A percentile compares a stretch with the other conserved stretches of the same genome.
Evolutionary conservation across 2,113 vertebrate genomes (phyloP).

Genomic region (Stigmatopora argus): DNA sequence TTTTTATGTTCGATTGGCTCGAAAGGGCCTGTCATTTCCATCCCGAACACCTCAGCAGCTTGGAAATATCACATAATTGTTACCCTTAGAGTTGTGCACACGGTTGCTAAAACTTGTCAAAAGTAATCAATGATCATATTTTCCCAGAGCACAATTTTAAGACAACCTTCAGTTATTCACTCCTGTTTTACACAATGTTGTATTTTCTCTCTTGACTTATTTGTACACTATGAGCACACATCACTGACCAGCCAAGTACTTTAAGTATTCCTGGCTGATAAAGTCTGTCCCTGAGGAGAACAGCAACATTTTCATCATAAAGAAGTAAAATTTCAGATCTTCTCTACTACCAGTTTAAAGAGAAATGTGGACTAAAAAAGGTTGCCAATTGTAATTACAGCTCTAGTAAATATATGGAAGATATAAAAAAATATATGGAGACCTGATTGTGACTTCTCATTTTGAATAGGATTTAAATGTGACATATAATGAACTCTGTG

Average conservation of each 20-base stretch:
- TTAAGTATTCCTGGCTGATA: conserved; percentile 32
- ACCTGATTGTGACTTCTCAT: too few relatives aligned
- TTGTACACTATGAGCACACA: conserved; percentile 7
- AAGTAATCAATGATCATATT: not conserved
- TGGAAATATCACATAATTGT: not conserved
- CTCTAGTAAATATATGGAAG: too few relatives aligned
- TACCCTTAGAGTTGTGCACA: not conserved
- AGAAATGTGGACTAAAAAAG: conserved; percentile 13
- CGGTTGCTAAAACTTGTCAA: not conserved
- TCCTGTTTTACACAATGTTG: not conserved
- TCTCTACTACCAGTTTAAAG: conserved; percentile 7
- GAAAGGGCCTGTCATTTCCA: not conserved
- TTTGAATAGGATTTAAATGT: too few relatives aligned
- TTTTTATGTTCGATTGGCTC: not conserved
- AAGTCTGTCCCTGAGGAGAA: conserved; percentile 39
- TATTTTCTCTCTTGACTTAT: not conserved
- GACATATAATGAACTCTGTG: too few relatives aligned
- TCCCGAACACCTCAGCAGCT: not conserved
- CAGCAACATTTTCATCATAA: conserved; percentile 23
- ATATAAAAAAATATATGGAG: too few relatives aligned
- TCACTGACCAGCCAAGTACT: conserved; percentile 11
- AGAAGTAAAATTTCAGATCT: conserved; percentile 3
- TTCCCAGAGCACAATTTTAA: not conserved
- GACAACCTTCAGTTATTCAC: not conserved
- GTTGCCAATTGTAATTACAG: not conserved